Percentiles rank a stretch among this genome's conserved stretches.
Conservation (phyloP, 2,888 invertebrate species). For the Camponotus fellah region DNA sequence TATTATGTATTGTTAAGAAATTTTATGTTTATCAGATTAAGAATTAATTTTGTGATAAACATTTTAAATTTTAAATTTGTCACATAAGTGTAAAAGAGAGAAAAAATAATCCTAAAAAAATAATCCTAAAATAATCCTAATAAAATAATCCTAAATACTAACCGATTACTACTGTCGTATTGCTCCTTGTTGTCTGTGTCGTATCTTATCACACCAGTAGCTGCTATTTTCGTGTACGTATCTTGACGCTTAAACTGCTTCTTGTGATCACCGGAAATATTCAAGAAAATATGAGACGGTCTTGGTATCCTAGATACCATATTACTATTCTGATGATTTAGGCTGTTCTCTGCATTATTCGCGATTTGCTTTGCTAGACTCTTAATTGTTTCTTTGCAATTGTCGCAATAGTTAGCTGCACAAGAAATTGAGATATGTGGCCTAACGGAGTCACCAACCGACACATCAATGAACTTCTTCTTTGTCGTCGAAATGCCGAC, state of each 20-base stretch:
- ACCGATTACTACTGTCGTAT: conserved; percentile 80
- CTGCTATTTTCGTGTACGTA: conserved; percentile 83
- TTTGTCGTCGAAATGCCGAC: conserved; percentile 85
- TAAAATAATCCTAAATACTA: conserved; percentile 56
- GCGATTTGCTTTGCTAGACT: conserved; percentile 86
- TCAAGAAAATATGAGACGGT: conserved; percentile 80
- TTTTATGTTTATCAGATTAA: background rate
- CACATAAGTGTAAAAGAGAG: background rate
- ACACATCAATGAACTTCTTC: conserved; percentile 86
- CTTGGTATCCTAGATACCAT: conserved; percentile 81
- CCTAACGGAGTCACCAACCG: conserved; percentile 87
- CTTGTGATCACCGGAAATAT: conserved; percentile 72
- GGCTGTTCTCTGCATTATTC: conserved; percentile 75
- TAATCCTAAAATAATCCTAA: background rate
- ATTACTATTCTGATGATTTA: conserved; percentile 74
- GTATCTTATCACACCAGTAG: conserved; percentile 78
- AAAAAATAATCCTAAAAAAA: background rate
- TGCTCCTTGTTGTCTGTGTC: conserved; percentile 82
- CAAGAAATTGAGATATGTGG: conserved; percentile 86
- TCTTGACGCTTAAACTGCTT: conserved; percentile 83
- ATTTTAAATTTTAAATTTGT: background rate
- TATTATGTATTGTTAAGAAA: background rate
- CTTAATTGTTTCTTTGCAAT: conserved; percentile 88
- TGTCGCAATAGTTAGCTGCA: conserved; percentile 88
- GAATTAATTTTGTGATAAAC: background rate